Conservation (phyloP, 1,140 invertebrate genomes). For the Ectropis grisescens region DNA sequence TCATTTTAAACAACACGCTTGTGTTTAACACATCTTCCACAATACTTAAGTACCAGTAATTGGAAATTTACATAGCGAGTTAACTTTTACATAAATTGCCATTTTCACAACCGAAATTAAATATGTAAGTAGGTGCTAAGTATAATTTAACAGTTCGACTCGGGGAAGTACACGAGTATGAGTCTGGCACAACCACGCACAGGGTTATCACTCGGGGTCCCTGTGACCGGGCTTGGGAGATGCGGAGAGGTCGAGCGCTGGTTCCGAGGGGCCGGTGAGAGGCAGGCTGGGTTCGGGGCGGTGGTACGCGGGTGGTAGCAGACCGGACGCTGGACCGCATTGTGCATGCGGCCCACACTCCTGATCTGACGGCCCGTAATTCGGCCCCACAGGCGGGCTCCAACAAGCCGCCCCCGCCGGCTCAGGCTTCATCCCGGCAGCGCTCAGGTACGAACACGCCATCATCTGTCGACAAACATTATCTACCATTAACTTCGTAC, state of each 20-base stretch:
- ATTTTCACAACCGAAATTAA: slow-evolving; percentile 70
- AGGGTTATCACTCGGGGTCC: too few species aligned
- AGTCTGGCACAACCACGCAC: too few species aligned
- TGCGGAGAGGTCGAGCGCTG: slow-evolving; percentile 40
- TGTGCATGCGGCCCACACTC: too few species aligned
- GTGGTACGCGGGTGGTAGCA: slow-evolving; percentile 6
- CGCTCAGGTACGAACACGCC: slow-evolving; percentile 57
- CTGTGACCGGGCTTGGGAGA: too few species aligned
- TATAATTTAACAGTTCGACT: slow-evolving; percentile 50
- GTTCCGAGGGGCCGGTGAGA: slow-evolving; percentile 17
- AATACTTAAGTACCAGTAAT: slow-evolving; percentile 45
- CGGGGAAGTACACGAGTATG: too few species aligned
- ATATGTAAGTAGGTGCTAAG: slow-evolving; percentile 55
- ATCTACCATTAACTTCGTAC: slow-evolving; percentile 1
- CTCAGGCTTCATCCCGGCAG: slow-evolving; percentile 30
- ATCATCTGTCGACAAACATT: slow-evolving; percentile 57
- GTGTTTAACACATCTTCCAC: slow-evolving; percentile 59
- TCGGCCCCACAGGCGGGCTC: slow-evolving; percentile 17
- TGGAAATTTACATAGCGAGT: slow-evolving; percentile 56
- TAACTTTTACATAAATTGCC: slow-evolving; percentile 62
- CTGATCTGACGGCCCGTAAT: too few species aligned
- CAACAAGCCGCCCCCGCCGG: slow-evolving; percentile 31
- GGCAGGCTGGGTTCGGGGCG: slow-evolving; percentile 1
- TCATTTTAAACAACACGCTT: slow-evolving; percentile 31
- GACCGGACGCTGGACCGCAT: too few species aligned